Evolutionary conservation across 1,140 invertebrate genomes (phyloP).

Genomic region (Penaeus vannamei): DNA sequence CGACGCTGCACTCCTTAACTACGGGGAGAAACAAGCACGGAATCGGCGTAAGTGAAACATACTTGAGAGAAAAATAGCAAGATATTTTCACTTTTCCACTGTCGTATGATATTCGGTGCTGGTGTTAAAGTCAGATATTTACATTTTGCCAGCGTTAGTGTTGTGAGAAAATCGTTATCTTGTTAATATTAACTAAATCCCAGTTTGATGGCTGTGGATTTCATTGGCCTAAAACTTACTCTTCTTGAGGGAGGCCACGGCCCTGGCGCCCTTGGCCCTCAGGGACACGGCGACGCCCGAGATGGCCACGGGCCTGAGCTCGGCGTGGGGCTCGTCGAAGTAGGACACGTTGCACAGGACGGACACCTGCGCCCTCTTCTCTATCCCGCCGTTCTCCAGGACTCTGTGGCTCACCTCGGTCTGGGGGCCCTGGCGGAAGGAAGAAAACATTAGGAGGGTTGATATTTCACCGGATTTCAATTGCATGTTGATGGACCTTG

Average conservation of each 20-base stretch:
- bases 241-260: background rate
- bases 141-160: background rate
- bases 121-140: too few species aligned
- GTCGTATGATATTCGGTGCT: too few species aligned
- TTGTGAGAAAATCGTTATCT: background rate
- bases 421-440: conserved; percentile 63
- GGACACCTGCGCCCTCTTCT: conserved; percentile 78
- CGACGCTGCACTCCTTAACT: conserved; percentile 73
- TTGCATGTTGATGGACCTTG: background rate
- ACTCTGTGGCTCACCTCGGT: conserved; percentile 71
- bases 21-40: background rate
- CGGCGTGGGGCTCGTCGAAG: conserved; percentile 77
- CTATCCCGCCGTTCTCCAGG: conserved; percentile 73
- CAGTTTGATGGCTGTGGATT: too few species aligned
- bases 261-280: conserved; percentile 72
- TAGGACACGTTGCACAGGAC: conserved; percentile 80
- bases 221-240: background rate
- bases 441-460: conserved; percentile 46
- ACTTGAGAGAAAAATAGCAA: too few species aligned
- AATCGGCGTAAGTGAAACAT: background rate
- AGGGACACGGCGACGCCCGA: conserved; percentile 76
- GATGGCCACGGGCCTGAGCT: conserved; percentile 75
- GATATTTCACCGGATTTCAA: conserved; percentile 57
- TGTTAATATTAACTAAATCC: too few species aligned
- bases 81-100: too few species aligned